Evolutionary conservation across 2,797 vertebrate species (phyloP).

Genomic region (Eleutherodactylus coqui): DNA sequence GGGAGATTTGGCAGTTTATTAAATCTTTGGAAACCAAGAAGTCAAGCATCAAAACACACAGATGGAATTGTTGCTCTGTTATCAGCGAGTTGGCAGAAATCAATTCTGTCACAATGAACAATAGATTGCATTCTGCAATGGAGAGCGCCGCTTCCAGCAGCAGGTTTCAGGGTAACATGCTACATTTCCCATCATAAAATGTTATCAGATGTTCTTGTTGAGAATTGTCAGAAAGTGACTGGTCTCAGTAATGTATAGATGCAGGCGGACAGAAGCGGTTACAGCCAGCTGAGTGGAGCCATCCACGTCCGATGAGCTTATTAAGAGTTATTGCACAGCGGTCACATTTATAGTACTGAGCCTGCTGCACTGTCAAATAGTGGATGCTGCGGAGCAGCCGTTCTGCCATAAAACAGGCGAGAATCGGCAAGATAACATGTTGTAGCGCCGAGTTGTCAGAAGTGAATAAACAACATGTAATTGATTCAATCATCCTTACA

Average conservation of each 20-base stretch:
- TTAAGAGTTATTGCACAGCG: constrained; percentile 22
- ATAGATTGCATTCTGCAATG: neutral
- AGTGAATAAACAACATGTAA: too few relatives aligned
- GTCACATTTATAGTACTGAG: constrained; percentile 1
- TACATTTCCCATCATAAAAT: constrained; percentile 25
- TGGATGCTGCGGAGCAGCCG: neutral
- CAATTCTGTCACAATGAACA: neutral
- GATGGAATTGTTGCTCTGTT: constrained; percentile 21
- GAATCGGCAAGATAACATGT: neutral
- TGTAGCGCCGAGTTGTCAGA: too few relatives aligned
- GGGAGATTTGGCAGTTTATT: constrained; percentile 4
- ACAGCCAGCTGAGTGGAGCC: constrained; percentile 28
- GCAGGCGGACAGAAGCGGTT: constrained; percentile 41
- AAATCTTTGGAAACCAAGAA: neutral
- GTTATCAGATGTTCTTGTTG: constrained; percentile 33
- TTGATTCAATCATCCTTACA: too few relatives aligned
- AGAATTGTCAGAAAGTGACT: constrained; percentile 29
- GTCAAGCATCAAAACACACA: neutral
- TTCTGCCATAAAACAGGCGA: neutral
- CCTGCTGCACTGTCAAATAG: neutral
- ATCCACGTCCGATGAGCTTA: neutral
- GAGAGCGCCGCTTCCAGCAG: neutral
- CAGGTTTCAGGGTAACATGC: neutral
- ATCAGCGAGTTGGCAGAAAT: neutral
- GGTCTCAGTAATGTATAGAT: constrained; percentile 15